phyloP scores from a whole-genome alignment of 1,140 invertebrate species.

The Drosophila bipectinata region DNA sequence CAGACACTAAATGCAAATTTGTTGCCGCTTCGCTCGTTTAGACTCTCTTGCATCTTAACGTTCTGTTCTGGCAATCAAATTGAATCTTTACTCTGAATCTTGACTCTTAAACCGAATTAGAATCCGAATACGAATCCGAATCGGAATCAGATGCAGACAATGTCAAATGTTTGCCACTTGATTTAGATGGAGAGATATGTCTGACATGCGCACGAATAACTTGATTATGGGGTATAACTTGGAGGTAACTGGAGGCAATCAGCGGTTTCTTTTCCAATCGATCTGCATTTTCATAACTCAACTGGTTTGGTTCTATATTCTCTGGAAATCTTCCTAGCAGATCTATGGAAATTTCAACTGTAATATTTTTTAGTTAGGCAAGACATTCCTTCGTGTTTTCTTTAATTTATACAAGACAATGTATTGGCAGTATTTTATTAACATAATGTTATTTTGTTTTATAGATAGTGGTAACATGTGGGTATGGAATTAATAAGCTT shows the following conservation, averaged over 20 bases:
- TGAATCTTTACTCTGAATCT: neutral
- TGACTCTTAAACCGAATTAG: conserved; percentile 18
- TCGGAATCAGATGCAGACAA: conserved; percentile 30
- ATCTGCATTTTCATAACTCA: neutral
- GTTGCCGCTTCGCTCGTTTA: conserved; percentile 1
- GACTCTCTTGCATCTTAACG: neutral
- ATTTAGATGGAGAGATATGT: conserved; percentile 52
- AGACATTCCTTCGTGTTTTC: neutral
- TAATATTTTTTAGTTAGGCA: neutral
- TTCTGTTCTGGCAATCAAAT: conserved; percentile 33
- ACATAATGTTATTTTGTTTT: too few relatives aligned
- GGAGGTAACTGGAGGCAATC: conserved; percentile 32
- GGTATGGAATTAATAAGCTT: too few relatives aligned
- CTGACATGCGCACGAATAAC: conserved; percentile 61
- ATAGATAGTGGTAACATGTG: too few relatives aligned
- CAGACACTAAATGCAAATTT: conserved; percentile 37
- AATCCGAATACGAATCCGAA: conserved; percentile 20
- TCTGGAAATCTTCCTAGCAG: neutral
- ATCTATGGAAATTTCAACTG: neutral
- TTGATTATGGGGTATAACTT: conserved; percentile 37
- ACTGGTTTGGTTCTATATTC: neutral
- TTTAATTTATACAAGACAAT: neutral
- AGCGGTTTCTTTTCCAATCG: conserved; percentile 6
- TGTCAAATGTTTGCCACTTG: conserved; percentile 46
- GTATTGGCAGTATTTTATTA: neutral